Evolutionary conservation across 1,140 invertebrate genomes (phyloP).

Genomic region (Euwallacea fornicatus): DNA sequence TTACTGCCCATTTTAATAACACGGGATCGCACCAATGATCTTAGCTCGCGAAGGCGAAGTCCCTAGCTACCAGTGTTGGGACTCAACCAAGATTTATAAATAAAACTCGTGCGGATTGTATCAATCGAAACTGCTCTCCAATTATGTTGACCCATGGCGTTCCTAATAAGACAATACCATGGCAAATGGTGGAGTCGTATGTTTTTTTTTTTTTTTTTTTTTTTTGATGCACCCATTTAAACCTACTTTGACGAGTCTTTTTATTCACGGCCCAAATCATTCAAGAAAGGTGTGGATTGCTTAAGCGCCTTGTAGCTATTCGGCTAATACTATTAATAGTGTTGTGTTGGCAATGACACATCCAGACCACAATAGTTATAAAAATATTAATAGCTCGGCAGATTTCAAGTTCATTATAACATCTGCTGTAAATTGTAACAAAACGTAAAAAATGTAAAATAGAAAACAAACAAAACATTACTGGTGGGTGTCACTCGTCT

Average conservation of each 20-base stretch:
- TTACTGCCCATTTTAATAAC: too few species aligned
- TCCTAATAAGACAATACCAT: constrained; percentile 32
- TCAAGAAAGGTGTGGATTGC: too few species aligned
- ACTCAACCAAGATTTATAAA: neutral
- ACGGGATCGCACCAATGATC: too few species aligned
- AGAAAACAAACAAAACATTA: constrained; percentile 39
- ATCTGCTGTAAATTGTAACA: constrained; percentile 31
- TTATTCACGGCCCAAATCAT: too few species aligned
- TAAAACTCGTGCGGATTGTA: constrained; percentile 15
- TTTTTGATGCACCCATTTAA: too few species aligned
- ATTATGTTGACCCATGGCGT: constrained; percentile 30
- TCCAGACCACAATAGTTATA: constrained; percentile 35
- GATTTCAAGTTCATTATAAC: constrained; percentile 39
- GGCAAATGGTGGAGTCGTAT: constrained; percentile 20
- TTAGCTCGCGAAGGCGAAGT: too few species aligned
- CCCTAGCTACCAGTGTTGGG: too few species aligned
- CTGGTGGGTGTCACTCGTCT: constrained; percentile 39
- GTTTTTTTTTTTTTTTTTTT: too few species aligned
- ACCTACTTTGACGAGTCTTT: too few species aligned
- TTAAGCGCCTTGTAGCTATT: neutral
- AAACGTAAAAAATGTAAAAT: constrained; percentile 36
- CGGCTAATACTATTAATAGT: constrained; percentile 25
- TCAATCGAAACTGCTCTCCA: constrained; percentile 10
- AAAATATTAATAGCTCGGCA: constrained; percentile 38
- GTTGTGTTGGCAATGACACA: constrained; percentile 20